These are phyloP conservation scores for Marronus borbonicus DNA, from an alignment of 2,888 invertebrate genomes.

Conservation along the genomic window DNA sequence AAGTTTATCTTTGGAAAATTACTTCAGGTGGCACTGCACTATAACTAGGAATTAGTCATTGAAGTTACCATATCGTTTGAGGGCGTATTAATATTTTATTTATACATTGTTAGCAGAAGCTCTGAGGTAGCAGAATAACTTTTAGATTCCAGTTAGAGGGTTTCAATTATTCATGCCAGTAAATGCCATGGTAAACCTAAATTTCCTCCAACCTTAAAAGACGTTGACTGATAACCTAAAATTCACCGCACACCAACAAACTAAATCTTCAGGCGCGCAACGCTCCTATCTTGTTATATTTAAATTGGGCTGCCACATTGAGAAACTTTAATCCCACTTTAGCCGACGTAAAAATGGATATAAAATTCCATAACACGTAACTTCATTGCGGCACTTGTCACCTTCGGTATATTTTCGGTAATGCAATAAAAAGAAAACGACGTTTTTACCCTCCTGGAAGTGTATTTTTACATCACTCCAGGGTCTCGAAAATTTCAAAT, in stretches of 20 bases:
- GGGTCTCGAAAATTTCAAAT: constrained; percentile 71
- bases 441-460: constrained; percentile 68
- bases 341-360: constrained; percentile 69
- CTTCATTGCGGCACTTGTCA: constrained; percentile 69
- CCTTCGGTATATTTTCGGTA: constrained; percentile 69
- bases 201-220: not conserved
- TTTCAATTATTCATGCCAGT: too few relatives aligned
- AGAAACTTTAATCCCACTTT: constrained; percentile 70
- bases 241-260: not conserved
- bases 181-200: not conserved
- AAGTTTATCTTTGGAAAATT: too few relatives aligned
- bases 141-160: too few relatives aligned
- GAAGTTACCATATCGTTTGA: too few relatives aligned
- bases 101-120: too few relatives aligned
- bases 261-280: constrained; percentile 15
- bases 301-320: constrained; percentile 67
- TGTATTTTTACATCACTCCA: constrained; percentile 72
- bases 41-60: too few relatives aligned
- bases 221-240: not conserved
- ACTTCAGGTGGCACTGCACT: too few relatives aligned
- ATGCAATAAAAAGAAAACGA: constrained; percentile 70
- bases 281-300: constrained; percentile 63
- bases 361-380: constrained; percentile 70
- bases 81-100: too few relatives aligned
- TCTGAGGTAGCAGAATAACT: too few relatives aligned